Evolutionary conservation across 2,113 vertebrate genomes (phyloP).

Genomic region (Ondatra zibethicus): DNA sequence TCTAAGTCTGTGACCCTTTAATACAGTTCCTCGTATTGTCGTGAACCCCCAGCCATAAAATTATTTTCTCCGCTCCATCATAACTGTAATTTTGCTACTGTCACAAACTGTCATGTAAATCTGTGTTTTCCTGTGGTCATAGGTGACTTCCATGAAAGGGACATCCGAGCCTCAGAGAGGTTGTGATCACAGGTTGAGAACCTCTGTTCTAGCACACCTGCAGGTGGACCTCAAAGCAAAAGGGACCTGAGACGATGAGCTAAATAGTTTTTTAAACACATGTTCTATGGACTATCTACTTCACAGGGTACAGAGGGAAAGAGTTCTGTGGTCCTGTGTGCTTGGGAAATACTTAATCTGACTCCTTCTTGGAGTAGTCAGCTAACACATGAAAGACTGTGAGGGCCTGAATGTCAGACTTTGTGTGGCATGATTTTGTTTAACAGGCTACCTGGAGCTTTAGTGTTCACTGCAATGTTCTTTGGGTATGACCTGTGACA

Average conservation of each 20-base stretch:
- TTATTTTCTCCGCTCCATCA: not conserved
- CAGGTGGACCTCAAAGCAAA: not conserved
- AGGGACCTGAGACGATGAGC: not conserved
- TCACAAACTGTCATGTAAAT: not conserved
- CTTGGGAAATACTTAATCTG: not conserved
- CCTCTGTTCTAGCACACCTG: not conserved
- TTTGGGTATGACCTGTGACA: not conserved
- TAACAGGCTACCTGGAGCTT: not conserved
- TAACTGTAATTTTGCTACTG: not conserved
- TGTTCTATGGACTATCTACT: not conserved
- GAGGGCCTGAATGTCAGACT: not conserved
- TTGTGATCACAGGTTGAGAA: not conserved
- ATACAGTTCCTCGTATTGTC: not conserved
- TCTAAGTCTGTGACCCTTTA: too few species aligned
- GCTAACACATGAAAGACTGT: not conserved
- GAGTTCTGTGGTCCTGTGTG: not conserved
- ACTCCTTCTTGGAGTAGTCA: not conserved
- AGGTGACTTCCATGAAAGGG: not conserved
- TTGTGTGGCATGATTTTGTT: not conserved
- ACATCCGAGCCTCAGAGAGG: too few species aligned
- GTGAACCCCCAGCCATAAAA: not conserved
- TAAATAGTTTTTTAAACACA: not conserved
- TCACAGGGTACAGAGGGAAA: not conserved
- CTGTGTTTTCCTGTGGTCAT: not conserved
- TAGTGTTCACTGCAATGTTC: not conserved